Evolutionary conservation across 2,888 invertebrate genomes (phyloP), one percentile per base, ranked within the genome.

Genomic region (Parapristionchus giblindavisi): DNA sequence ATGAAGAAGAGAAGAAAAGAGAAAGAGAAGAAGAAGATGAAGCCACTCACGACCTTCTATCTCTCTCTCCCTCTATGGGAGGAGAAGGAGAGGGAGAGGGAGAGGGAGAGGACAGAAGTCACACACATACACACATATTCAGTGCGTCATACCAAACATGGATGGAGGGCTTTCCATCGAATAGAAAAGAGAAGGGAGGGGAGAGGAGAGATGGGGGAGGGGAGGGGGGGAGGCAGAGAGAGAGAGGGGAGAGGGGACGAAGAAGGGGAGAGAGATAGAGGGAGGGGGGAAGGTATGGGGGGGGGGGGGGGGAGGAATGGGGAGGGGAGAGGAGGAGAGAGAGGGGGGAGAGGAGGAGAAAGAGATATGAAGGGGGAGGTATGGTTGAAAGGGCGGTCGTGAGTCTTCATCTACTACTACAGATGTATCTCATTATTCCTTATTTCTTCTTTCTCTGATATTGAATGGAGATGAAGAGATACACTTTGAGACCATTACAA

Each of bases 21-120:
- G 58, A 11, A 24, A 24, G 58, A 11, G 24, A 24, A n/a, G 27
- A 32, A 66, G 66, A 34, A 65, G 48, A 48, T n/a, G 36, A 65
- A 65, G 36, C 36, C 36, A 61, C 36, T 38, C 61, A 38, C 61
- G 58, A 58, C 58, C 58, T 58, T 58, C 58, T 34, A 58, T 58
- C n/a, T n/a, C n/a, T n/a, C n/a, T n/a, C n/a, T 58, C n/a, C n/a
- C n/a, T n/a, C 61, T 38, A 61, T 61, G n/a, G 29, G 36, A 61
- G 40, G 65, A 65, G 29, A 29, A 48, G 48, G 34, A 65, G 65
- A 48, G 32, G 61, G 34, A 29, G 65, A 29, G 34, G 65, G 32
- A 14, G 48, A 65, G 65, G 24, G 40, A 32, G 38, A 65, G 65
- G 38, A 34, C 58, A 34, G 21, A n/a, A n/a, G n/a, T n/a, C n/a